Base-by-base conservation (phyloP, 2,888 invertebrate genomes). In the Phorcus lineatus region DNA sequence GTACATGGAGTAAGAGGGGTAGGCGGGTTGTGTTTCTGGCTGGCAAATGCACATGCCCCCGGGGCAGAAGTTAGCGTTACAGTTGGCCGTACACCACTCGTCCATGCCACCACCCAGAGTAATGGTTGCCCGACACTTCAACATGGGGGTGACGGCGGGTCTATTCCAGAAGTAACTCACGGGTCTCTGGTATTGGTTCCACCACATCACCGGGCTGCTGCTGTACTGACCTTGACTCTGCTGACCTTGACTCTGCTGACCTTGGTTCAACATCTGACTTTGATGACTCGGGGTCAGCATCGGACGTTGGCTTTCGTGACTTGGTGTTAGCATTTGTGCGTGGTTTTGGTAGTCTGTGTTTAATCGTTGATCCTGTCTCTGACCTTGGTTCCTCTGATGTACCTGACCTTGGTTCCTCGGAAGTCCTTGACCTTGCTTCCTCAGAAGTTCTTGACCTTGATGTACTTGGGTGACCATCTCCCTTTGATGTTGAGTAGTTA, bases 11-110 rank as follows among this genome's bases (percentile, higher is more conserved):
- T 76, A 74, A 53, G 57, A 7, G 4, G 76, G 78, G 53, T 77
- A 77, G 13, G 36, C 11, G 6, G 78, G n/a, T 6, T n/a, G 24
- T 1, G 22, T 70, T 22, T 77, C 80, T n/a, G 24, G 74, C 36
- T 79, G 55, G 62, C 87, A 87, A 13, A 83, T 47, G 52, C 87
- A 87, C 74, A 86, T 81, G 11, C 78, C 77, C 1, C 67, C 52
- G 0, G 91, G 91, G 70, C 90, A 90, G 81, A 83, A 88, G 11
- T 88, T 86, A 7, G 87, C 87, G 67, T 88, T 88, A 82, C 91
- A 91, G 78, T 90, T 89, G 19, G 85, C 85, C 7, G 83, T 85
- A 77, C 91, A 91, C 91, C 91, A 91, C 17, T 84, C 86, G 77
- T 91, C 89, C 90, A 91, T 90, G 0, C 88, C 90, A 0, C 87